Evolutionary conservation across 2,888 invertebrate genomes (phyloP).

Genomic region (Brenthis daphne): DNA sequence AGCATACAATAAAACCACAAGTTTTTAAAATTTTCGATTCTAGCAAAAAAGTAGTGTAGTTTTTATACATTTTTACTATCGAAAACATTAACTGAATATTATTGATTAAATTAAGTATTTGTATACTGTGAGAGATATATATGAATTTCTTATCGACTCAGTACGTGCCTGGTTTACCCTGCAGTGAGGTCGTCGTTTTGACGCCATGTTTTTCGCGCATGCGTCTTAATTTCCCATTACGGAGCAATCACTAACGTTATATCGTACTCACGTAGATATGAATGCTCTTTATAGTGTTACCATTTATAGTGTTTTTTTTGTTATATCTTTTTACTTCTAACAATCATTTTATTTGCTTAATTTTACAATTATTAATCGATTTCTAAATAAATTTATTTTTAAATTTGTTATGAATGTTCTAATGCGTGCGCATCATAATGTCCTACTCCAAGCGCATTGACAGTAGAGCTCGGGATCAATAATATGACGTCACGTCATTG

Average conservation of each 20-base stretch:
- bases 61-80: no score
- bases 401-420: conserved; percentile 6
- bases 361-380: not conserved
- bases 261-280: conserved; percentile 35
- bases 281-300: conserved; percentile 40
- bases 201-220: conserved; percentile 78
- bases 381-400: conserved; percentile 1
- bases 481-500: conserved; percentile 76
- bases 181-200: conserved; percentile 64
- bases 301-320: conserved; percentile 11
- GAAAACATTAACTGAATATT: no score
- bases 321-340: no score
- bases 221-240: conserved; percentile 60
- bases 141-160: conserved; percentile 31
- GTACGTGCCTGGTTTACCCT: conserved; percentile 66
- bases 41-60: no score
- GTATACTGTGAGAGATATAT: not conserved
- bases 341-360: not conserved
- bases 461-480: conserved; percentile 61
- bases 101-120: no score
- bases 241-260: conserved; percentile 68
- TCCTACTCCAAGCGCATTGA: conserved; percentile 54
- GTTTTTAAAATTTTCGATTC: no score
- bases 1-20: no score
- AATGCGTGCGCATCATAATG: conserved; percentile 58